phyloP scores from a whole-genome alignment of 2,888 invertebrate genomes.

The Sphaeridia pumilis region DNA sequence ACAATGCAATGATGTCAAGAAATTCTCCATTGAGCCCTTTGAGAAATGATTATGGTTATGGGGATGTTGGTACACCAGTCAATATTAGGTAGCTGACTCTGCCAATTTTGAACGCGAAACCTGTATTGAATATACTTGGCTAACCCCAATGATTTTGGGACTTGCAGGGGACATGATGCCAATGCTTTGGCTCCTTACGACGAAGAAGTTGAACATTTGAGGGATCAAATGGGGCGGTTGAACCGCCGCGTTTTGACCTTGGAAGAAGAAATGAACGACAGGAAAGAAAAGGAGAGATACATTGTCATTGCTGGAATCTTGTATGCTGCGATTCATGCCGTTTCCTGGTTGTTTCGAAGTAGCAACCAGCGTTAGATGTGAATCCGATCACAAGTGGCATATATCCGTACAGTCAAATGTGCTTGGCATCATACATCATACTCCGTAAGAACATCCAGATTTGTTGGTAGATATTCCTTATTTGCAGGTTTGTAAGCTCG shows the following conservation, averaged over 20 bases:
- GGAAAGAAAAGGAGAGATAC: constrained; percentile 61
- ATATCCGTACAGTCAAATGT: no score
- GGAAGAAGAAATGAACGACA: constrained; percentile 70
- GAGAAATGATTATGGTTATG: constrained; percentile 11
- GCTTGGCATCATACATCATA: no score
- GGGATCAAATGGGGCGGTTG: constrained; percentile 73
- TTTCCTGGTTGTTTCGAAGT: constrained; percentile 29
- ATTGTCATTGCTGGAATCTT: constrained; percentile 31
- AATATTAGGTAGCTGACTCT: constrained; percentile 13
- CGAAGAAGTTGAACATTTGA: constrained; percentile 53
- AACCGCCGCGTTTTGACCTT: constrained; percentile 75
- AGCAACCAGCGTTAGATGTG: constrained; percentile 19
- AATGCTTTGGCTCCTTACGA: constrained; percentile 10
- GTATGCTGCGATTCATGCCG: constrained; percentile 29
- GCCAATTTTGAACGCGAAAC: no score
- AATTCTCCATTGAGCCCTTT: constrained; percentile 13
- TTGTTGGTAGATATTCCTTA: no score
- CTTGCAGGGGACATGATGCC: constrained; percentile 14
- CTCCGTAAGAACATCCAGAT: no score
- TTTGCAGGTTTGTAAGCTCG: no score
- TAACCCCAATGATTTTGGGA: neutral
- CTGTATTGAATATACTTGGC: no score
- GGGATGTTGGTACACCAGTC: constrained; percentile 8
- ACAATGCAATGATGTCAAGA: constrained; percentile 5
- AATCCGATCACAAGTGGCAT: no score